A percentile compares a stretch with the other conserved stretches of the same genome.
Evolutionary conservation across 2,113 vertebrate species (phyloP).

Genomic region (Hydrolagus affinis): DNA sequence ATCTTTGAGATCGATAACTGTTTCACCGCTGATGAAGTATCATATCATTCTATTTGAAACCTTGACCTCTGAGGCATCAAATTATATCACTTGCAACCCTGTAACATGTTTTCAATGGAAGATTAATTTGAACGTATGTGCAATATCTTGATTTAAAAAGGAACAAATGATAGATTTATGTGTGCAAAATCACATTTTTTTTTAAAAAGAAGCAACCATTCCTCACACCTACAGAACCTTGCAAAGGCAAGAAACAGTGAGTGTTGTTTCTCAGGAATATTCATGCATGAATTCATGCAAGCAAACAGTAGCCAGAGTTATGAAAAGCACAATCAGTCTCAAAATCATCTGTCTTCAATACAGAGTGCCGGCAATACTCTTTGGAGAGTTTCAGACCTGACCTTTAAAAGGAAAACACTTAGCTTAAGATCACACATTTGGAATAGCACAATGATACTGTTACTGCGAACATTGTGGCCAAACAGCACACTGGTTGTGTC

Average conservation of each 20-base stretch:
- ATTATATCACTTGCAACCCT: neutral
- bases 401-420: too few relatives aligned
- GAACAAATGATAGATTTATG: neutral
- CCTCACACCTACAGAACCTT: neutral
- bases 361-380: too few relatives aligned
- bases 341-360: too few relatives aligned
- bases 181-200: neutral
- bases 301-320: too few relatives aligned
- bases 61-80: constrained; percentile 3
- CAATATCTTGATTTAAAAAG: neutral
- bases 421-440: too few relatives aligned
- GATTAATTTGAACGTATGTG: constrained; percentile 4
- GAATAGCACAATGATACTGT: too few relatives aligned
- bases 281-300: neutral
- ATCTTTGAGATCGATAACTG: constrained; percentile 17
- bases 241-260: neutral
- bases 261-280: neutral
- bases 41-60: constrained; percentile 24
- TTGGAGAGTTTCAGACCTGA: too few relatives aligned
- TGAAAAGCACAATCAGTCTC: too few relatives aligned
- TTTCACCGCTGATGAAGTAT: constrained; percentile 28
- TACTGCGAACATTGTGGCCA: too few relatives aligned
- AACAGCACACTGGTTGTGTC: too few relatives aligned
- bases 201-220: neutral
- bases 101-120: constrained; percentile 6